Conservation (phyloP, 2,797 vertebrate species). For the Spheniscus humboldti region DNA sequence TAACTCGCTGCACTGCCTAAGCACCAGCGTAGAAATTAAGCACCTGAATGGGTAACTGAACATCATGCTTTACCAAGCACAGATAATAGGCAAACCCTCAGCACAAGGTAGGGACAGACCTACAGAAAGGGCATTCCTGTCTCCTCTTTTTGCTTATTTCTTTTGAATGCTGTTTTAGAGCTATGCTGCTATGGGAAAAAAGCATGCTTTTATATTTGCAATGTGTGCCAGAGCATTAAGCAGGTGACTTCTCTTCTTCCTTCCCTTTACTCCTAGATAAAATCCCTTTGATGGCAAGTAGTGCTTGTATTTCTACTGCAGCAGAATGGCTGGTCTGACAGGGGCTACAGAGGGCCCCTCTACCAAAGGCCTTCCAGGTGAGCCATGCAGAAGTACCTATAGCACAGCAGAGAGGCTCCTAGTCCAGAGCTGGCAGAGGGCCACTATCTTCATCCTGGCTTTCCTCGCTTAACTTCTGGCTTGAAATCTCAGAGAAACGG, state of each 20-base stretch:
- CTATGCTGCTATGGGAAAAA: too few relatives aligned
- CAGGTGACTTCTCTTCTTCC: background rate
- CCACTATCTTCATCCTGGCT: background rate
- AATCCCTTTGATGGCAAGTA: too few relatives aligned
- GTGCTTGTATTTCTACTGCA: too few relatives aligned
- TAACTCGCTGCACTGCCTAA: accelerated
- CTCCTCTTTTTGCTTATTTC: too few relatives aligned
- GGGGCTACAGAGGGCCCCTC: background rate
- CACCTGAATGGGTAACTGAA: accelerated
- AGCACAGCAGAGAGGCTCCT: background rate
- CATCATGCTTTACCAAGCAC: background rate
- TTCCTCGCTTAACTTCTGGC: background rate
- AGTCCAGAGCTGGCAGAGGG: background rate
- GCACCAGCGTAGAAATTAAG: accelerated
- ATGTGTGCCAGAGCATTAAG: background rate
- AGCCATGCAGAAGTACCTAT: accelerated
- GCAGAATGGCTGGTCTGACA: background rate
- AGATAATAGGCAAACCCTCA: accelerated
- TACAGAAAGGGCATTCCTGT: background rate
- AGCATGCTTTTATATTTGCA: accelerated
- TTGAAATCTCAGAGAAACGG: background rate
- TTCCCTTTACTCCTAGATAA: too few relatives aligned
- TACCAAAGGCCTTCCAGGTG: background rate
- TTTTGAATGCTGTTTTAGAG: background rate
- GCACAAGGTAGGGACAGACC: background rate